Conservation (phyloP, 2,113 vertebrate genomes). For the Hemibagrus wyckioides region DNA sequence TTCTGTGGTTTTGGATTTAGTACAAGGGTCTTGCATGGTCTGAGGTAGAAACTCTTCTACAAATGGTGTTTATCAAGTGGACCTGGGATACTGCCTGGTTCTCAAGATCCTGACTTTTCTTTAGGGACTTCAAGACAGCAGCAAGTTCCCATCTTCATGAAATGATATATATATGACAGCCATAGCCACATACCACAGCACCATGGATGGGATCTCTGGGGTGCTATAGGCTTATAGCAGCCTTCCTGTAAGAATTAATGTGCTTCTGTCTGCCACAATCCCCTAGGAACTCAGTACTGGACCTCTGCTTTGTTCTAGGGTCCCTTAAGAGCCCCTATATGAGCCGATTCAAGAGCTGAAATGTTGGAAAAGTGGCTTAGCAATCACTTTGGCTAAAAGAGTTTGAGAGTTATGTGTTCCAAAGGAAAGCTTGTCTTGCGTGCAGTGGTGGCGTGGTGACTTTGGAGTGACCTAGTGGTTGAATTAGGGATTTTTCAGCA, state of each 20-base stretch:
- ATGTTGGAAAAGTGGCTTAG: neutral
- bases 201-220: neutral
- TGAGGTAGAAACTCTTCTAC: neutral
- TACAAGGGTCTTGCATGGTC: neutral
- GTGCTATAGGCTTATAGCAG: neutral
- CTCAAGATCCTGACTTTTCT: neutral
- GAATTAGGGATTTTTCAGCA: neutral
- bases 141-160: neutral
- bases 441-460: neutral
- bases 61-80: neutral
- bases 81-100: neutral
- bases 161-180: neutral
- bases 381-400: neutral
- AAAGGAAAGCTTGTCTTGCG: neutral
- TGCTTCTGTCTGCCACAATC: neutral
- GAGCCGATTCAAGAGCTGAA: neutral
- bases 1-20: neutral
- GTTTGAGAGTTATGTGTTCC: neutral
- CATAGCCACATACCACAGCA: neutral
- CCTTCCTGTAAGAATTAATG: neutral
- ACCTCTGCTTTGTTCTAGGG: neutral
- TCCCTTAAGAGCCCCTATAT: neutral
- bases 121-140: neutral
- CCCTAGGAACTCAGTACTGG: neutral
- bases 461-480: neutral